phyloP scores from a whole-genome alignment of 2,888 invertebrate species.

The Drosophila cognata region DNA sequence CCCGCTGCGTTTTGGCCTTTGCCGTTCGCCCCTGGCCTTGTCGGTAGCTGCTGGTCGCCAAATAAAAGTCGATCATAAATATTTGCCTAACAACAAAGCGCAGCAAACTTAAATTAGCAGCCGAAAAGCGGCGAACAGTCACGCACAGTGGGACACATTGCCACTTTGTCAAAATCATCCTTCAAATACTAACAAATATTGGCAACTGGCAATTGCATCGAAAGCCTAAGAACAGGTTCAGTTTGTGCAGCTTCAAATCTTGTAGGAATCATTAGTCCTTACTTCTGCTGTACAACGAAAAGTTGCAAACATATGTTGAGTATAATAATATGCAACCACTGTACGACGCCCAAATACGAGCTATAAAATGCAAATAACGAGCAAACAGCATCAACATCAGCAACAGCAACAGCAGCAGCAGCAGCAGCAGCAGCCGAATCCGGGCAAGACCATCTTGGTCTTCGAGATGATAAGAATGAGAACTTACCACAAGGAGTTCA shows the following conservation, averaged over 20 bases:
- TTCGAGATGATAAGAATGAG: constrained; percentile 32
- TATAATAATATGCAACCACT: constrained; percentile 19
- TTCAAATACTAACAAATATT: not conserved
- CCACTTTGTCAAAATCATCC: not conserved
- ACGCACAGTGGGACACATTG: constrained; percentile 24
- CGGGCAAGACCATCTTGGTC: constrained; percentile 37
- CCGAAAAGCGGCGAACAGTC: constrained; percentile 10
- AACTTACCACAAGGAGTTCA: constrained; percentile 23
- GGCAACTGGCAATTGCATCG: not conserved
- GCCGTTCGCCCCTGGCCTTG: constrained; percentile 34
- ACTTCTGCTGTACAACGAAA: too few relatives aligned
- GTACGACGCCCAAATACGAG: constrained; percentile 43
- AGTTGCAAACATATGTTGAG: not conserved
- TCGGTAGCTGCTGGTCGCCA: constrained; percentile 44
- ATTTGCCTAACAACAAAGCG: constrained; percentile 65
- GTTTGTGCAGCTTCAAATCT: not conserved
- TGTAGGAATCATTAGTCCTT: not conserved
- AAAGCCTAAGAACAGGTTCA: not conserved
- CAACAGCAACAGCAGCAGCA: not conserved
- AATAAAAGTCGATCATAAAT: constrained; percentile 76
- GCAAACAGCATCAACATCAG: constrained; percentile 35
- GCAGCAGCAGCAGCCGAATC: constrained; percentile 8
- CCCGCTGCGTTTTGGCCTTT: not conserved
- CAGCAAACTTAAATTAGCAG: constrained; percentile 69
- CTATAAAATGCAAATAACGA: constrained; percentile 73